phyloP scores from a whole-genome alignment of 2,113 vertebrate genomes.

The Bubo bubo region DNA sequence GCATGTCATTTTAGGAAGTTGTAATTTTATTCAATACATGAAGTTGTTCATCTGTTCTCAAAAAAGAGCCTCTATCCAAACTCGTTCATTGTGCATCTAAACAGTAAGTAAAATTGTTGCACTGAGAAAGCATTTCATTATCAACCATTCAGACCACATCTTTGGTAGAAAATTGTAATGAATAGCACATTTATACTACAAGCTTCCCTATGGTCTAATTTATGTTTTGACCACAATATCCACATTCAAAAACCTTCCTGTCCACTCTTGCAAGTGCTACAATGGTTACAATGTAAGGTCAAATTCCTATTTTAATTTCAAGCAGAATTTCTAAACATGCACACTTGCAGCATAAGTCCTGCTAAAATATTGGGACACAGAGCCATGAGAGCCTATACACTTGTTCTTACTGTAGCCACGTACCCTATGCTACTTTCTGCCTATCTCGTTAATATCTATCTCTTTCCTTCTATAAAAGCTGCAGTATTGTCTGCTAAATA shows the following conservation, averaged over 20 bases:
- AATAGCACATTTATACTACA: not conserved
- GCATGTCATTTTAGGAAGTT: constrained; percentile 30
- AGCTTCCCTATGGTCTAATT: not conserved
- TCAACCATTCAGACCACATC: not conserved
- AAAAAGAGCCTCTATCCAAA: not conserved
- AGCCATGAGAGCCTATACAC: not conserved
- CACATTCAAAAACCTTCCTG: not conserved
- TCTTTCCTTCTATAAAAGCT: not conserved
- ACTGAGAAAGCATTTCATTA: constrained; percentile 24
- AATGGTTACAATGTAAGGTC: not conserved
- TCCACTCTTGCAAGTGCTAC: not conserved
- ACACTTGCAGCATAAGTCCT: not conserved
- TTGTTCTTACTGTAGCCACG: not conserved
- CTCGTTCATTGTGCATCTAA: not conserved
- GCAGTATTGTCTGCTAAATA: not conserved
- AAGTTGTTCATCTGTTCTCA: not conserved
- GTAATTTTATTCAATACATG: constrained; percentile 30
- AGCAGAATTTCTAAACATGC: not conserved
- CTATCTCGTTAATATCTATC: not conserved
- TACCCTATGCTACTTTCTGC: not conserved
- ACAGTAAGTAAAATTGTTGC: not conserved
- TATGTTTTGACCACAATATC: not conserved
- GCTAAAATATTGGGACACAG: not conserved
- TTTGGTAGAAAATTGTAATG: not conserved
- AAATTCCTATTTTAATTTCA: not conserved